Evolutionary conservation across 2,888 invertebrate species (phyloP).

Genomic region (Andrena minutula): DNA sequence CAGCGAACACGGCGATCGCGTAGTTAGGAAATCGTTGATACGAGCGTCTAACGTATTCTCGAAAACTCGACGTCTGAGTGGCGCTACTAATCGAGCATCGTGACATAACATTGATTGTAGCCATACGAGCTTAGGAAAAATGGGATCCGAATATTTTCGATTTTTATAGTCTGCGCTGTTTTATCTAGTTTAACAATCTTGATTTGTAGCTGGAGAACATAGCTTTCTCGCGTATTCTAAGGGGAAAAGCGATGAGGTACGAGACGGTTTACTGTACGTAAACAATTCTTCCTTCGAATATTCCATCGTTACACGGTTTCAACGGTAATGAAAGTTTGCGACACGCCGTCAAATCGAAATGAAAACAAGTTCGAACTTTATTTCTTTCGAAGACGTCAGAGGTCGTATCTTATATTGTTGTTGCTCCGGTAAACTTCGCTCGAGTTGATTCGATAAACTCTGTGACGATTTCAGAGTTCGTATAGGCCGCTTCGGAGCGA

Average conservation of each 20-base stretch:
- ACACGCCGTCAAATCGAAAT: background rate
- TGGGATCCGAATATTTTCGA: too few species aligned
- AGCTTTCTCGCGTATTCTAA: too few species aligned
- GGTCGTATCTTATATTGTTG: constrained; percentile 27
- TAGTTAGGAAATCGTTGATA: constrained; percentile 1
- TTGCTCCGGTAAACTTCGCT: constrained; percentile 10
- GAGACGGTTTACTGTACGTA: background rate
- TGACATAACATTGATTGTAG: too few species aligned
- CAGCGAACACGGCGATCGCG: background rate
- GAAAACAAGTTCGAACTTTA: constrained; percentile 39
- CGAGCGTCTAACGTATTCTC: background rate
- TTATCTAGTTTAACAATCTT: too few species aligned
- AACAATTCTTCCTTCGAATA: constrained; percentile 3
- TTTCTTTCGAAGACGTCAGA: constrained; percentile 6
- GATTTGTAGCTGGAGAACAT: too few species aligned
- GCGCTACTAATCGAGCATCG: too few species aligned
- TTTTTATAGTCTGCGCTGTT: too few species aligned
- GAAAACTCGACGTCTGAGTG: too few species aligned
- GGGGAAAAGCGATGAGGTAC: too few species aligned
- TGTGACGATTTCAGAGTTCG: background rate
- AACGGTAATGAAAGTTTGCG: constrained; percentile 1
- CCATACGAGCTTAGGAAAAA: too few species aligned
- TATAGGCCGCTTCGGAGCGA: background rate
- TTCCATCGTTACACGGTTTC: background rate
- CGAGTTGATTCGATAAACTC: constrained; percentile 16